phyloP scores from a whole-genome alignment of 2,888 invertebrate genomes.

The Gymnocheta viridis region DNA sequence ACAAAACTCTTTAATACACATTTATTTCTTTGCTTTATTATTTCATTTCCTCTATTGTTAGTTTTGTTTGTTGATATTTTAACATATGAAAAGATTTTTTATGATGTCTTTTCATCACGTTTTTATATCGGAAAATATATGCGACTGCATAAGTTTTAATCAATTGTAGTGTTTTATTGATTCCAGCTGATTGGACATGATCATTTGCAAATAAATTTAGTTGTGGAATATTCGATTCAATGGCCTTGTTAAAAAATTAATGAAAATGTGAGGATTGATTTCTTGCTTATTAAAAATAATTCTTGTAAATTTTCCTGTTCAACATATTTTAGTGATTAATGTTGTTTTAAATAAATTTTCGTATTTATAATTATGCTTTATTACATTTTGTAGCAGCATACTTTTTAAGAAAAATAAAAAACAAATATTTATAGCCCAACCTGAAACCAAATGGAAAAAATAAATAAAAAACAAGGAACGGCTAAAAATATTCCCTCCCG shows the following conservation, averaged over 20 bases:
- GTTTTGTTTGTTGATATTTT: not conserved
- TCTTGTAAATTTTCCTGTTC: too few species aligned
- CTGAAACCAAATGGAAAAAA: not conserved
- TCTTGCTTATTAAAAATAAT: too few species aligned
- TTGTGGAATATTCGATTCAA: too few species aligned
- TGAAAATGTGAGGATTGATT: too few species aligned
- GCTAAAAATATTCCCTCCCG: slow-evolving; percentile 1
- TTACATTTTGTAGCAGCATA: not conserved
- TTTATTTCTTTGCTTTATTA: not conserved
- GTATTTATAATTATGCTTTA: too few species aligned
- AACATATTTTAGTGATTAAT: too few species aligned
- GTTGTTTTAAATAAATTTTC: too few species aligned
- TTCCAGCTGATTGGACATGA: not conserved
- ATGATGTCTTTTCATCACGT: slow-evolving; percentile 21
- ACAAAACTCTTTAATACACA: not conserved
- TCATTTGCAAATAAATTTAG: too few species aligned
- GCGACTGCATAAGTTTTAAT: not conserved
- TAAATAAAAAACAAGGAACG: slow-evolving; percentile 31
- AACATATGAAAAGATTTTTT: slow-evolving; percentile 3
- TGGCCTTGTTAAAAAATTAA: too few species aligned
- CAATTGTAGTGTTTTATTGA: not conserved
- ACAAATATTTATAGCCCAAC: slow-evolving; percentile 9
- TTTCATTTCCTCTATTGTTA: slow-evolving; percentile 15
- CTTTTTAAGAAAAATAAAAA: not conserved
- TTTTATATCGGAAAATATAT: not conserved